Conservation (phyloP, 1,140 invertebrate genomes). For the Amyelois transitella region DNA sequence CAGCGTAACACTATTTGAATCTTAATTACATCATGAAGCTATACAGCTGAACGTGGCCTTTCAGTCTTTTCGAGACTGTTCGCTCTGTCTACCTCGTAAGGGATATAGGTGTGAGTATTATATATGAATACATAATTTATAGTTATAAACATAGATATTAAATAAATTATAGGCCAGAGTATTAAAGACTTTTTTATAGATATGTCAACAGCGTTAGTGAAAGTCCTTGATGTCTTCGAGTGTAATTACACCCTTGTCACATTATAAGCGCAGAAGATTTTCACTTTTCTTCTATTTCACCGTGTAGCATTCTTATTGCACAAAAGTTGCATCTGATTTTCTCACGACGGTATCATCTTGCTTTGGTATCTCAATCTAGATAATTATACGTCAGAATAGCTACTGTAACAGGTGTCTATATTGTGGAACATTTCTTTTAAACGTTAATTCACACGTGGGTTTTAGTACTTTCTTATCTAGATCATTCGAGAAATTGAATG, state of each 20-base stretch:
- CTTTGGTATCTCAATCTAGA: neutral
- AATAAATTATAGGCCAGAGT: neutral
- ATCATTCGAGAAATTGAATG: too few species aligned
- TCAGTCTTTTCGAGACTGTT: too few species aligned
- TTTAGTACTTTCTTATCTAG: neutral
- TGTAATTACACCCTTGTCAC: slow-evolving; percentile 5
- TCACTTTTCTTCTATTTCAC: slow-evolving; percentile 7
- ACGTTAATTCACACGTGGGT: neutral
- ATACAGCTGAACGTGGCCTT: too few species aligned
- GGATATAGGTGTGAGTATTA: too few species aligned
- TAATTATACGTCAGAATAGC: neutral
- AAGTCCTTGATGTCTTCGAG: neutral
- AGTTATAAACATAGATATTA: too few species aligned
- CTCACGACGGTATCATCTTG: slow-evolving; percentile 1
- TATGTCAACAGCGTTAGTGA: neutral
- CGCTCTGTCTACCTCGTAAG: too few species aligned
- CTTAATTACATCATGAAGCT: too few species aligned
- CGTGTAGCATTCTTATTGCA: neutral
- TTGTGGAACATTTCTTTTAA: neutral
- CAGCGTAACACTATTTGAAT: too few species aligned
- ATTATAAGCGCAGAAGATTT: neutral
- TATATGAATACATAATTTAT: too few species aligned
- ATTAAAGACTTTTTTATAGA: neutral
- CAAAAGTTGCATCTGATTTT: slow-evolving; percentile 1
- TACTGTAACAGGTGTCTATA: too few species aligned